A percentile compares a stretch with the other conserved stretches of the same genome.
Conservation (phyloP, 1,140 invertebrate species). For the Phymorhynchus buccinoides region DNA sequence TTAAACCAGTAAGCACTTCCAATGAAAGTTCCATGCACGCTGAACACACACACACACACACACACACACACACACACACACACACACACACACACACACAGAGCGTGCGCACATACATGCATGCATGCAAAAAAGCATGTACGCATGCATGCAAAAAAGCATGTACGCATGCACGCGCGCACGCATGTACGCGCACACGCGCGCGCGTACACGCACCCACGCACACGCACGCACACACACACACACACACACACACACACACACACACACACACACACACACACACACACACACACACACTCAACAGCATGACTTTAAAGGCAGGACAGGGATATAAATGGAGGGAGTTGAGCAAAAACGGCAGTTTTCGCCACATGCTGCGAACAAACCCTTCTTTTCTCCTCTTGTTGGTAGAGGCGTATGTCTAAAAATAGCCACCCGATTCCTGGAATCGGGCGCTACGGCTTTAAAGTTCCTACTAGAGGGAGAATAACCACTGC, state of each 20-base stretch:
- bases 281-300: not conserved
- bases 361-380: no score
- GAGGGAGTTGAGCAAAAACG: no score
- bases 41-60: no score
- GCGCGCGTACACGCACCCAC: not conserved
- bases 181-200: not conserved
- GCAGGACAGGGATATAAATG: no score
- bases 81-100: constrained; percentile 1
- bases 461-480: not conserved
- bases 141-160: not conserved
- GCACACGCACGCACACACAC: constrained; percentile 1
- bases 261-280: not conserved
- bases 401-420: no score
- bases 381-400: not conserved
- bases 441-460: not conserved
- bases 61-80: constrained; percentile 11
- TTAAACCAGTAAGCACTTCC: not conserved
- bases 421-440: no score
- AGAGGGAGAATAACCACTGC: no score
- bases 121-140: not conserved
- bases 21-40: not conserved
- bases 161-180: constrained; percentile 5
- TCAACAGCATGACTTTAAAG: not conserved
- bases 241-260: constrained; percentile 12
- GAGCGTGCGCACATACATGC: not conserved